Evolutionary conservation across 2,113 vertebrate species (phyloP).

Genomic region (Empidonax alnorum): DNA sequence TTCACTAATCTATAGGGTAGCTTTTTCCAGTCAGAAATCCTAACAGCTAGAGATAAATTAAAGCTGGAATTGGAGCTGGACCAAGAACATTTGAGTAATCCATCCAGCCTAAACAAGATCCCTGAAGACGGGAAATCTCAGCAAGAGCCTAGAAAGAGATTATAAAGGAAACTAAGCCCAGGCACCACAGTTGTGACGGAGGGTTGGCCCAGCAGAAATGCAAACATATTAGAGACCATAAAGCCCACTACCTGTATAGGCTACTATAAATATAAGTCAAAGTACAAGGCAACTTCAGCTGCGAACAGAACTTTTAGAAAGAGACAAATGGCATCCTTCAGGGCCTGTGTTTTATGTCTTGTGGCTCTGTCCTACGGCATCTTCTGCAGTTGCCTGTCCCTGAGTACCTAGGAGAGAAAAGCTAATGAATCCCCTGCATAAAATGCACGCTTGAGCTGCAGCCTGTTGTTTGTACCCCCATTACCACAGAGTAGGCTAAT

Average conservation of each 20-base stretch:
- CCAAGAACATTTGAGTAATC: conserved; percentile 23
- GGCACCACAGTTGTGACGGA: background rate
- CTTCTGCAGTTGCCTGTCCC: background rate
- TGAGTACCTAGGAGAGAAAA: background rate
- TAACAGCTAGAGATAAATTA: conserved; percentile 3
- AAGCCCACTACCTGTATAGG: background rate
- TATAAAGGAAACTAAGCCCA: background rate
- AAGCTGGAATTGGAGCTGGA: background rate
- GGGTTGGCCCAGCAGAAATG: background rate
- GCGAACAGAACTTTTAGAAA: background rate
- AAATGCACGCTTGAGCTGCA: background rate
- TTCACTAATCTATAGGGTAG: background rate
- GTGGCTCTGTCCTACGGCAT: background rate
- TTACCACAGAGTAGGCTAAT: background rate
- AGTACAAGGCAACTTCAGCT: background rate
- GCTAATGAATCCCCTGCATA: background rate
- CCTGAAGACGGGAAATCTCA: conserved; percentile 2
- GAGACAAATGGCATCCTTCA: background rate
- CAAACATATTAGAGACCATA: background rate
- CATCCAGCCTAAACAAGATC: conserved; percentile 2
- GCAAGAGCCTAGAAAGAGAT: background rate
- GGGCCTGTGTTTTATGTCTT: background rate
- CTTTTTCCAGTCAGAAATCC: conserved; percentile 8
- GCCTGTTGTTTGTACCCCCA: background rate
- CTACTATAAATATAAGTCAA: background rate